phyloP scores from a whole-genome alignment of 2,113 vertebrate species.

The Elgaria multicarinata region DNA sequence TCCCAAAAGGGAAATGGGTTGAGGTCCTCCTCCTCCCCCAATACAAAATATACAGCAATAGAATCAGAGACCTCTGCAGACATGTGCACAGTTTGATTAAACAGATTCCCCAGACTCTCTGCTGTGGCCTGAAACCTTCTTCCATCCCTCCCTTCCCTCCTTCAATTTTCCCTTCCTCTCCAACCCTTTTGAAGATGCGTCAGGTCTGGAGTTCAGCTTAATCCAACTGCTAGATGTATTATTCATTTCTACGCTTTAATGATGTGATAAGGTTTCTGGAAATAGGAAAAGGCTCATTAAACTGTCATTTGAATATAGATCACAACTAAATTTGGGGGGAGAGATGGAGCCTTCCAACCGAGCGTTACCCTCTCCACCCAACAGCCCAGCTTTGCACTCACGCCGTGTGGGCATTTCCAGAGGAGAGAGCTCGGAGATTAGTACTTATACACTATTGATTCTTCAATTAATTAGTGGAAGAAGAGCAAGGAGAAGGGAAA shows the following conservation, averaged over 20 bases:
- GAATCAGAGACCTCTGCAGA: constrained; percentile 11
- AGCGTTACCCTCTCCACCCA: constrained; percentile 31
- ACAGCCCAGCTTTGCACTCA: constrained; percentile 8
- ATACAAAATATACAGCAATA: neutral
- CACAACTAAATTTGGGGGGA: constrained; percentile 73
- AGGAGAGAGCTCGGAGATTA: neutral
- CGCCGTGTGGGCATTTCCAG: constrained; percentile 48
- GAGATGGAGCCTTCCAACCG: constrained; percentile 61
- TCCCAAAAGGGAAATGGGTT: neutral
- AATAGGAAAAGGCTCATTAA: constrained; percentile 84
- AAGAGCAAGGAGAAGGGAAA: neutral
- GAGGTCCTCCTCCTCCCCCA: neutral
- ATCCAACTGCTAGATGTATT: constrained; percentile 82
- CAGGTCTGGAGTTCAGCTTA: constrained; percentile 79
- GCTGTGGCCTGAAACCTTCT: constrained; percentile 1
- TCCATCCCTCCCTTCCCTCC: neutral
- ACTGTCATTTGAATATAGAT: constrained; percentile 83
- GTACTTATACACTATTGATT: constrained; percentile 40
- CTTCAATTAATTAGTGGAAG: constrained; percentile 53
- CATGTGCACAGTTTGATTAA: constrained; percentile 24
- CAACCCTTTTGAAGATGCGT: constrained; percentile 71
- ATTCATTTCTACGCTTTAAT: constrained; percentile 83
- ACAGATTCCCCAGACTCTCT: neutral
- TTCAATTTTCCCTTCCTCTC: constrained; percentile 32
- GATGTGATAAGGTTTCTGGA: constrained; percentile 84